These are phyloP conservation scores for Peribatodes rhomboidaria DNA, from an alignment of 2,888 invertebrate genomes.

Conservation along the genomic window DNA sequence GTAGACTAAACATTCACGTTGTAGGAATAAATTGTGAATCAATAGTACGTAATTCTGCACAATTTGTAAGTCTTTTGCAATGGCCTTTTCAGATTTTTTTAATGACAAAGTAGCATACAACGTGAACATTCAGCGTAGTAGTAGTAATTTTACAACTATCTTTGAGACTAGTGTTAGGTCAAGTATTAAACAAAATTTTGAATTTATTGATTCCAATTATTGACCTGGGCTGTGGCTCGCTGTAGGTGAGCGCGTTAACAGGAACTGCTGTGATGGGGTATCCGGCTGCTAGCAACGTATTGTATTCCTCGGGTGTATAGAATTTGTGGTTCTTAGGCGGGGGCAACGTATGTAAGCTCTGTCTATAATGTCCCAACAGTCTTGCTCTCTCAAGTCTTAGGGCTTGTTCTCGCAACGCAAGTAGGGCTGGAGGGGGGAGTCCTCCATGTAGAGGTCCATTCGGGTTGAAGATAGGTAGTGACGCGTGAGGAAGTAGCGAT, in stretches of 20 bases:
- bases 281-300: slow-evolving; percentile 51
- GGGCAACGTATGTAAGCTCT: slow-evolving; percentile 47
- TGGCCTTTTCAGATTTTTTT: no score
- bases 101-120: no score
- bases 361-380: slow-evolving; percentile 41
- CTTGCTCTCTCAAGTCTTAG: slow-evolving; percentile 41
- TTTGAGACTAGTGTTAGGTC: slow-evolving; percentile 8
- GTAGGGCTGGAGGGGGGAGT: slow-evolving; percentile 32
- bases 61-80: no score
- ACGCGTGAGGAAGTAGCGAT: slow-evolving; percentile 10
- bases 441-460: slow-evolving; percentile 32
- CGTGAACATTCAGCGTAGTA: slow-evolving; percentile 7
- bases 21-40: not conserved
- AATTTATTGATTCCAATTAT: slow-evolving; percentile 38
- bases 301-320: slow-evolving; percentile 54
- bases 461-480: slow-evolving; percentile 28
- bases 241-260: slow-evolving; percentile 40
- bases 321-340: slow-evolving; percentile 53
- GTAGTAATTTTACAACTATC: not conserved
- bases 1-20: not conserved
- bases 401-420: slow-evolving; percentile 34
- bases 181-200: slow-evolving; percentile 22
- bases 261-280: slow-evolving; percentile 53
- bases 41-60: not conserved
- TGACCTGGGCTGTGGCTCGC: slow-evolving; percentile 41